Conservation (phyloP, 92 coral and sea anemone species). For the Porites lobata region DNA sequence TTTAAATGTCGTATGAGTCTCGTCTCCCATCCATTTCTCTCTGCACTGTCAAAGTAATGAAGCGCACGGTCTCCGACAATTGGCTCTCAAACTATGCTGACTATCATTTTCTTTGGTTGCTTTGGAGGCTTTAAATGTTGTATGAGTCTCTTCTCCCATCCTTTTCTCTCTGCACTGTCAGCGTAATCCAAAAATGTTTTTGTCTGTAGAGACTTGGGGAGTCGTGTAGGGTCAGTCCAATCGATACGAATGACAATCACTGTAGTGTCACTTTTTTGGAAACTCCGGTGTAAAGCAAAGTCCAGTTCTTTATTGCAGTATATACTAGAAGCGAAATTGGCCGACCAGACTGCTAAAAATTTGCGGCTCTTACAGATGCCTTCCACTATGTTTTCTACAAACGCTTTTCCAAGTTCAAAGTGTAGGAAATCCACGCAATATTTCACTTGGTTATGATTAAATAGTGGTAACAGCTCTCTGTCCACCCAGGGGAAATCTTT, state of each 20-base stretch:
- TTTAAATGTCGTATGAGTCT: constrained; percentile 29
- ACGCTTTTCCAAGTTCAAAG: constrained; percentile 18
- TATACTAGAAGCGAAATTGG: constrained; percentile 12
- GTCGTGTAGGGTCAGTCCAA: neutral
- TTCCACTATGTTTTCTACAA: constrained; percentile 19
- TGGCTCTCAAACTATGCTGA: constrained; percentile 8
- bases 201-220: constrained; percentile 25
- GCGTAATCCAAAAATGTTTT: constrained; percentile 34
- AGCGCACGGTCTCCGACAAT: neutral
- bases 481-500: constrained; percentile 30
- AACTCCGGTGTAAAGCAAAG: constrained; percentile 39
- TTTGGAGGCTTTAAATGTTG: constrained; percentile 12
- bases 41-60: constrained; percentile 18
- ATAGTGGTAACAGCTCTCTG: constrained; percentile 8
- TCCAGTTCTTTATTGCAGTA: constrained; percentile 32
- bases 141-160: constrained; percentile 46
- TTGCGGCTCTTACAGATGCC: constrained; percentile 36
- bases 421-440: constrained; percentile 27
- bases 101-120: neutral
- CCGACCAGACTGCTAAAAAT: constrained; percentile 37
- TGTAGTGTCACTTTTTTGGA: constrained; percentile 26
- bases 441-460: constrained; percentile 13
- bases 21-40: constrained; percentile 35
- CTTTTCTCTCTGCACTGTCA: constrained; percentile 43
- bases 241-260: constrained; percentile 33